Conservation (phyloP, 2,888 invertebrate genomes). For the Drosophila planitibia region DNA sequence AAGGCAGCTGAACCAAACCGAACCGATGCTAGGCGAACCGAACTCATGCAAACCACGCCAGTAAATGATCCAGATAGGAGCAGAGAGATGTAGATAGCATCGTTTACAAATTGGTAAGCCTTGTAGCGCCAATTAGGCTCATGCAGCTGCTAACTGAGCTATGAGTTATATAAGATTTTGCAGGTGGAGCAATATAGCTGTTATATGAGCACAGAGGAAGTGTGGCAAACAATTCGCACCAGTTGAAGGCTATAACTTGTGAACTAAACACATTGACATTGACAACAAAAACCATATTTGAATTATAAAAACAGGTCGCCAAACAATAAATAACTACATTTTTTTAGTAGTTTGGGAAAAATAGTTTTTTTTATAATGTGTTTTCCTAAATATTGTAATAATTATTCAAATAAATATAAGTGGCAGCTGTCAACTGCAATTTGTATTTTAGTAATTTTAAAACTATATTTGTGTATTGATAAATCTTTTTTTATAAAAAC, state of each 20-base stretch:
- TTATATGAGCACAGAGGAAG: background rate
- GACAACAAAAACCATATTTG: background rate
- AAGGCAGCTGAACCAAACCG: constrained; percentile 24
- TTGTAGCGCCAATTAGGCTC: constrained; percentile 68
- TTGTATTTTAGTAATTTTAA: too few relatives aligned
- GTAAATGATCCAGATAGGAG: constrained; percentile 45
- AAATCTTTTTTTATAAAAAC: background rate
- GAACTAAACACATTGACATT: background rate
- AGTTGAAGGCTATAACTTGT: background rate
- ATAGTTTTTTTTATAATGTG: background rate
- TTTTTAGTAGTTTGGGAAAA: background rate
- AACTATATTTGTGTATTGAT: too few relatives aligned
- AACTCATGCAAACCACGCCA: constrained; percentile 22
- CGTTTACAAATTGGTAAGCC: constrained; percentile 71
- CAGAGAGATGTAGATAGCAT: constrained; percentile 49
- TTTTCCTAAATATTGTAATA: background rate
- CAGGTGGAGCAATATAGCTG: background rate
- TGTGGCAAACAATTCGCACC: background rate
- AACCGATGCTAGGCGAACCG: constrained; percentile 12
- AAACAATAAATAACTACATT: background rate
- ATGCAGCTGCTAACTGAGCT: constrained; percentile 6
- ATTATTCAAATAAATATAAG: background rate
- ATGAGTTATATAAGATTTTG: background rate
- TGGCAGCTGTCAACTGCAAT: too few relatives aligned
- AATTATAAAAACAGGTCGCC: background rate